Evolutionary conservation across 1,140 invertebrate species (phyloP), one percentile per base, ranked within the genome.

Genomic region (Magallana gigas): DNA sequence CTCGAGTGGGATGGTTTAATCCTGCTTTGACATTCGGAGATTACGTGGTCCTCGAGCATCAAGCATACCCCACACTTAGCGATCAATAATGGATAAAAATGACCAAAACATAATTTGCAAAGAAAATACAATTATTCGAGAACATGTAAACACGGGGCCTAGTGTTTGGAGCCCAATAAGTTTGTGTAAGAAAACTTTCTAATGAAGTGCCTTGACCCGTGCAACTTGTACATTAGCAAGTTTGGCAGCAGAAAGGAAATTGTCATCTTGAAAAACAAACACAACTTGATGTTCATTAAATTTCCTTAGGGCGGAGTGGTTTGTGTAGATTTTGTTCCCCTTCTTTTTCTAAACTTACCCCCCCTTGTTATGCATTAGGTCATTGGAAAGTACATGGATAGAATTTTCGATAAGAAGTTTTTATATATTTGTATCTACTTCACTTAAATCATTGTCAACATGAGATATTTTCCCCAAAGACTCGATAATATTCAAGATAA

Each of bases 81-180:
- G 68, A 76, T 76, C 68, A 76, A 76, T 76, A 76, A 76, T 76
- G 68, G 68, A 76, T 76, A 76, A 76, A 76, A 76, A 76, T 76
- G 68, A 76, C 68, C 68, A 76, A 76, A 76, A 76, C 68, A 29
- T 76, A 76, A 76, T 76, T 76, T 76, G 68, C 68, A 18, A 76
- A 76, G 18, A 76, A 76, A 76, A 76, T 29, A 76, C 68, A 76
- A 76, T 76, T 76, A 76, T 76, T 29, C 23, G 14, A 76, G 68
- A 76, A 76, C 68, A 76, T 29, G 23, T 76, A 76, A 76, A 76
- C 68, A 29, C 11, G 23, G 8, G 23, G 68, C 68, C 68, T 36
- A 76, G 14, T 12, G 36, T 76, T 76, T 76, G 8, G 68, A 29
- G 18, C 36, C 23, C 68, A 29, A 76, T 76, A 29, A 76, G 68